Percentiles rank a stretch among this genome's conserved stretches.
These are phyloP conservation scores for Caenorhabditis sinica DNA, from an alignment of 2,888 invertebrate genomes.

Conservation along the genomic window DNA sequence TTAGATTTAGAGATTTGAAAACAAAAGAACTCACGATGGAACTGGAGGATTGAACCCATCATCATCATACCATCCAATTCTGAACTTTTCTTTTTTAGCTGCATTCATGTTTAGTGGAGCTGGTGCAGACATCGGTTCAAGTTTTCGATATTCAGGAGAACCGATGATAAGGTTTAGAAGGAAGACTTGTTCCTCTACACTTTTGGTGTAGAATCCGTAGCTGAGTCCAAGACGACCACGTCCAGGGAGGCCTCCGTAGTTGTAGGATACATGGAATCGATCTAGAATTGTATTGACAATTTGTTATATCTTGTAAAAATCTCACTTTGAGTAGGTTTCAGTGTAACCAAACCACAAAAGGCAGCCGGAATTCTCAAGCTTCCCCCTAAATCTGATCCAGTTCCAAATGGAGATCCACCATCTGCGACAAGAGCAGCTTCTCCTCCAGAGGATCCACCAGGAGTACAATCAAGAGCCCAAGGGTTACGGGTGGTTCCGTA, in stretches of 20 bases:
- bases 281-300: slow-evolving; percentile 18
- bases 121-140: slow-evolving; percentile 66
- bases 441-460: slow-evolving; percentile 85
- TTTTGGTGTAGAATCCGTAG: slow-evolving; percentile 82
- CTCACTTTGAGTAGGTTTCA: slow-evolving; percentile 84
- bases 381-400: slow-evolving; percentile 85
- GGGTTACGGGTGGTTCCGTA: slow-evolving; percentile 85
- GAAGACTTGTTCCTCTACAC: slow-evolving; percentile 78
- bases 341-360: slow-evolving; percentile 85
- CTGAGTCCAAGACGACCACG: slow-evolving; percentile 77
- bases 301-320: neutral
- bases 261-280: slow-evolving; percentile 74
- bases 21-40: slow-evolving; percentile 80
- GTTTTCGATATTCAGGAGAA: slow-evolving; percentile 62
- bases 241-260: slow-evolving; percentile 81
- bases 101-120: slow-evolving; percentile 42
- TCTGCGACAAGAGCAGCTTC: slow-evolving; percentile 85
- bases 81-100: slow-evolving; percentile 18
- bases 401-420: slow-evolving; percentile 85
- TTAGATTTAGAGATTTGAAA: neutral
- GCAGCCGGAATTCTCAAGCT: slow-evolving; percentile 85
- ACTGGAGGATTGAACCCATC: slow-evolving; percentile 84
- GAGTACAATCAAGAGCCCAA: slow-evolving; percentile 81
- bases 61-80: slow-evolving; percentile 84
- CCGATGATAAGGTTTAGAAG: slow-evolving; percentile 70